Base-by-base conservation (phyloP, 2,113 vertebrate species). In the Hyla sarda region DNA sequence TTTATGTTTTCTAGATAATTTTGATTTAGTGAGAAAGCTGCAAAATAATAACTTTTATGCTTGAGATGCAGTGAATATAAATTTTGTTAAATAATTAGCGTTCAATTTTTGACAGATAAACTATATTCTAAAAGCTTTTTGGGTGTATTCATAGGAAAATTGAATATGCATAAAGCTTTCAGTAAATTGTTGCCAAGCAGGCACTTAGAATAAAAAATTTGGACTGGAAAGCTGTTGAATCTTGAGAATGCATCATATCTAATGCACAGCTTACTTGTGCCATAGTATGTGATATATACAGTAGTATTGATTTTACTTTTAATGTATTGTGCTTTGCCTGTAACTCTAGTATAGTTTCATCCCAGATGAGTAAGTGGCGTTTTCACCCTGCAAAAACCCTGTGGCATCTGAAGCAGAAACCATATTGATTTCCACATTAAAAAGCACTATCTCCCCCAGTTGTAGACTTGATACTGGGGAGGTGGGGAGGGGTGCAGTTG, bases 111-210 rank as follows among this genome's bases (percentile, higher is more conserved):
- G 81, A 52, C 81, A 82, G 65, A 74, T 56, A 73, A 83, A 83
- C 45, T 83, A 58, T 83, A 56, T 83, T 83, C 50, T 83, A 45
- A 73, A 74, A 83, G 82, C 82, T 83, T 83, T 83, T 83, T 41
- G 82, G 69, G 67, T 83, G 50, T 19, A 5, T 56, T 32, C 10
- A 17, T n/a, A 45, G n/a, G 14, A 74, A 73, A 54, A 74, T 73
- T 56, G 67, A 83, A 83, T 83, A 73, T 74, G 50, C 14, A 83
- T 73, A 74, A 73, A 58, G 82, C 82, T 74, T 56, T 72, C 71
- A 73, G 69, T 72, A 83, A 45, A 83, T 58, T 74, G 67, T 72
- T 83, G 69, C 82, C 82, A 60, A 25, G 32, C 69, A 74, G 14
- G 21, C 67, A 83, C 67, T 83, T 74, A 74, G 69, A 5, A 83